Conservation (phyloP, 1,140 invertebrate genomes). For the Drosophila varians region DNA sequence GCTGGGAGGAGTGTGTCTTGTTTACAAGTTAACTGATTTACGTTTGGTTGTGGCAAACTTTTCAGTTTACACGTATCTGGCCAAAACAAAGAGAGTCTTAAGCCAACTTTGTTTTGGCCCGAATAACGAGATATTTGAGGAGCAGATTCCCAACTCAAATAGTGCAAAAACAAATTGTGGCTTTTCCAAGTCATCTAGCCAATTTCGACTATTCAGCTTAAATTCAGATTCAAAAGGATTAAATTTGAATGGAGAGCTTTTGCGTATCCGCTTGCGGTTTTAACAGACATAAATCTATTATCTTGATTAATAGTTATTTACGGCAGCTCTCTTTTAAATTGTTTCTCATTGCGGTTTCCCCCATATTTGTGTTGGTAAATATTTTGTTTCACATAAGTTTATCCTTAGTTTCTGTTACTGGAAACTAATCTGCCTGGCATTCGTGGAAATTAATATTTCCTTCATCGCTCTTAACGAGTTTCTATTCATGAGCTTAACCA, state of each 20-base stretch:
- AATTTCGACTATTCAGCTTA: not conserved
- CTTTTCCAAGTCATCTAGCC: not conserved
- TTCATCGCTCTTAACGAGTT: not conserved
- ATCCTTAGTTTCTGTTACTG: no score
- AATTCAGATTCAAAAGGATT: not conserved
- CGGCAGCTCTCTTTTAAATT: not conserved
- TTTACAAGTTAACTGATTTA: slow-evolving; percentile 80
- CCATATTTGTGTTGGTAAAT: no score
- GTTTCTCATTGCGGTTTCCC: not conserved
- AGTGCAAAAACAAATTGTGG: slow-evolving; percentile 40
- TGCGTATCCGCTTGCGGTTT: not conserved
- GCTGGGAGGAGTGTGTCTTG: slow-evolving; percentile 26
- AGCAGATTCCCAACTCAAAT: slow-evolving; percentile 27
- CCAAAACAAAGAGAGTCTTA: slow-evolving; percentile 22
- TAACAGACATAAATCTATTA: not conserved
- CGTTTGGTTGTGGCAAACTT: slow-evolving; percentile 65
- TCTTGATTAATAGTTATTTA: not conserved
- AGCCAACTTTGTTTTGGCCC: slow-evolving; percentile 18
- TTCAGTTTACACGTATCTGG: slow-evolving; percentile 60
- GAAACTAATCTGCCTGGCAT: not conserved
- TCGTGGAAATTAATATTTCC: not conserved
- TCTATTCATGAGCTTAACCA: not conserved
- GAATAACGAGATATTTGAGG: slow-evolving; percentile 11
- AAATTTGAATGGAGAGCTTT: not conserved
- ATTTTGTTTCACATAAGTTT: not conserved